Evolutionary conservation across 2,888 invertebrate species (phyloP), one percentile per base, ranked within the genome.

Genomic region (Pseudococcus longispinus): DNA sequence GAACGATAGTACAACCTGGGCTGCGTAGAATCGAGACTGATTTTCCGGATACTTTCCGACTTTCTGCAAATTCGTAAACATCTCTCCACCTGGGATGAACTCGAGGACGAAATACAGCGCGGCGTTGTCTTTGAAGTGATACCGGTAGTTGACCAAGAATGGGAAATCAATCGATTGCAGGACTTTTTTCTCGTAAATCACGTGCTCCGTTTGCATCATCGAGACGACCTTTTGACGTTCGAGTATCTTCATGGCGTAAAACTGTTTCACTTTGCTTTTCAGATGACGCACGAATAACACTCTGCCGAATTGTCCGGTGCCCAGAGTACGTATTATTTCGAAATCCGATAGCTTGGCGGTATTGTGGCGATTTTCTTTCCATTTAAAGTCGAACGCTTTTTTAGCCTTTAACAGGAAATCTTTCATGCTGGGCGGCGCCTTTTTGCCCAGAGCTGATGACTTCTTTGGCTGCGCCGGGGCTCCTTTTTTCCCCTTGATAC

Each of bases 191-290:
- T 86, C 86, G 80, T 86, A 86, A 26, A 86, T 51, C 32, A 86
- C 86, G 55, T 86, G 86, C 86, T 86, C 86, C 9, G 86, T 86
- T 20, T 86, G 86, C 86, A 86, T 46, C 86, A 86, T 86, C 29
- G 86, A 86, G 13, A 86, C 55, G 20, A 86, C 86, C 29, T 86
- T 86, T 20, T 86, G 86, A 32, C 86, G 77, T 80, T 86, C 86
- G 23, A 86, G 74, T 55, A 86, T 86, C 20, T 86, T 86, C 26
- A 86, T 86, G 29, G 86, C 86, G n/a, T 77, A 29, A 37, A 70
- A 86, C 26, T 8, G n/a, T 86, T 80, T 86, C 20, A 2, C 29
- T 32, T 77, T 77, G 46, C 51, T 26, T 51, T 18, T 80, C 26
- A 86, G 26, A 6, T 80, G 77, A 23, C 86, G 77, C 18, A 77